A percentile compares a stretch with the other conserved stretches of the same genome.
Evolutionary conservation across 1,140 invertebrate genomes (phyloP).

Genomic region (Meteorus sp.): DNA sequence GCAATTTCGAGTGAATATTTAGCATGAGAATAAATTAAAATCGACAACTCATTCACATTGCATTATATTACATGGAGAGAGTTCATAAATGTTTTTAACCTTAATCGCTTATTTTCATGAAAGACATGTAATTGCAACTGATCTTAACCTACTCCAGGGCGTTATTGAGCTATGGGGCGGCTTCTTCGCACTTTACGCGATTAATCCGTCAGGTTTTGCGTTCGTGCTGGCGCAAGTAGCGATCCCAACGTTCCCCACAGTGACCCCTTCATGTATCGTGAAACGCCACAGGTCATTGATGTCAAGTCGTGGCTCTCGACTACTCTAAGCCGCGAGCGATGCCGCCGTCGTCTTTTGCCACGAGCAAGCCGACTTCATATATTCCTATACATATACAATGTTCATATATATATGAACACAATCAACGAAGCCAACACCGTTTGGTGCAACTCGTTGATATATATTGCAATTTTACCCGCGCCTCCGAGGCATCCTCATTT

Average conservation of each 20-base stretch:
- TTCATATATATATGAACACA: no score
- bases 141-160: slow-evolving; percentile 28
- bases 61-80: neutral
- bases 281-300: slow-evolving; percentile 44
- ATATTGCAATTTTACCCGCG: no score
- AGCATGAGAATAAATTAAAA: neutral
- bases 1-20: neutral
- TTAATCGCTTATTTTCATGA: neutral
- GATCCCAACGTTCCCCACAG: slow-evolving; percentile 36
- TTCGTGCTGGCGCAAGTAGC: slow-evolving; percentile 39
- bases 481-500: no score
- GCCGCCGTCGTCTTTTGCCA: slow-evolving; percentile 12
- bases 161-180: slow-evolving; percentile 25
- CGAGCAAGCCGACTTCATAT: slow-evolving; percentile 4
- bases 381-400: no score
- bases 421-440: no score
- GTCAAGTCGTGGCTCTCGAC: slow-evolving; percentile 44
- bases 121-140: neutral
- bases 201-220: slow-evolving; percentile 41
- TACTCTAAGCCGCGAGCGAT: neutral
- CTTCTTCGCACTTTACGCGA: slow-evolving; percentile 43
- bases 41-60: no score
- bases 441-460: no score
- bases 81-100: neutral
- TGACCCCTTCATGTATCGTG: slow-evolving; percentile 48